Conservation (phyloP, 2,888 invertebrate species). For the Balanococcus diminutus region DNA sequence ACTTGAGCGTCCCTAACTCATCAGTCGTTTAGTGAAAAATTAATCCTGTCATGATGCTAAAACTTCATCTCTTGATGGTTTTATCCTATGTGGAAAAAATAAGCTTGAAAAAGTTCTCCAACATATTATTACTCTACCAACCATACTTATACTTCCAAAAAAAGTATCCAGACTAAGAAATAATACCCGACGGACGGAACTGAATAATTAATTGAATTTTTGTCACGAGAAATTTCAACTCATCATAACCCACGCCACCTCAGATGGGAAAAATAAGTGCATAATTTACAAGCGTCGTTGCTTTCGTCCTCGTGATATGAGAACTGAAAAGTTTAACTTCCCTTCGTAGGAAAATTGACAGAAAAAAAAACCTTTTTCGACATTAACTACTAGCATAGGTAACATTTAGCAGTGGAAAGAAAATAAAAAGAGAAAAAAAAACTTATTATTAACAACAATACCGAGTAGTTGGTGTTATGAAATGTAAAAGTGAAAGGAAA, state of each 20-base stretch:
- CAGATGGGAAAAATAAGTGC: neutral
- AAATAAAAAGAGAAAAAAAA: neutral
- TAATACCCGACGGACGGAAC: neutral
- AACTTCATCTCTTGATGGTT: neutral
- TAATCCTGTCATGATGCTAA: neutral
- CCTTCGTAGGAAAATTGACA: neutral
- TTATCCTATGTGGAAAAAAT: neutral
- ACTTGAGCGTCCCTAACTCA: neutral
- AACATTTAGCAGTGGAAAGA: neutral
- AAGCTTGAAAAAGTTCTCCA: neutral
- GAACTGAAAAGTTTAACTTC: neutral
- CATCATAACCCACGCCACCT: neutral
- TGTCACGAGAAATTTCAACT: neutral
- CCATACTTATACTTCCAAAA: neutral
- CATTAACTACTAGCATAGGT: conserved; percentile 10
- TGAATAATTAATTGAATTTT: neutral
- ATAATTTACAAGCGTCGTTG: neutral
- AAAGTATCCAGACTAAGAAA: neutral
- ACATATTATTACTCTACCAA: neutral
- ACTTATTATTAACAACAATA: neutral
- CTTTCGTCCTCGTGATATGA: neutral
- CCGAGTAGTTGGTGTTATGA: neutral
- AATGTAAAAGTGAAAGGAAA: neutral
- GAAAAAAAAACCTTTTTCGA: neutral
- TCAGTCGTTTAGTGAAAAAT: neutral